phyloP scores from a whole-genome alignment of 2,888 invertebrate genomes.

The Ypsolopha scabrella region DNA sequence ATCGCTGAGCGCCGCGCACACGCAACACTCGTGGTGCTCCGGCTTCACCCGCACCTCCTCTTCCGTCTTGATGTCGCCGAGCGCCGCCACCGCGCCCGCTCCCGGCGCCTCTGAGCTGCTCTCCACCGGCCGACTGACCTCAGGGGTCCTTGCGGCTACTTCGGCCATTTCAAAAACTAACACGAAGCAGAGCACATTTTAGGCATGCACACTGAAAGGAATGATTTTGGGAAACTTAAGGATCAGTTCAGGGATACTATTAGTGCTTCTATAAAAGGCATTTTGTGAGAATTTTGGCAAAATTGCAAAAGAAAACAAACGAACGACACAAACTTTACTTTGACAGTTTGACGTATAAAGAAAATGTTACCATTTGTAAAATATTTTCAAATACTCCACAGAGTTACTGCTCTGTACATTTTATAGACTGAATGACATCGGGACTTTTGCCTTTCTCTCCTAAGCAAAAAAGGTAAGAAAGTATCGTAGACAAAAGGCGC shows the following conservation, averaged over 20 bases:
- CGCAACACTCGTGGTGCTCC: constrained; percentile 43
- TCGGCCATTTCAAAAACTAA: not conserved
- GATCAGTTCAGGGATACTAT: not conserved
- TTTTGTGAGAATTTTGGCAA: not conserved
- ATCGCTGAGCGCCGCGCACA: constrained; percentile 20
- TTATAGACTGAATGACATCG: too few relatives aligned
- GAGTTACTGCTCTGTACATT: too few relatives aligned
- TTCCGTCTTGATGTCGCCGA: constrained; percentile 26
- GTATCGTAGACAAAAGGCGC: too few relatives aligned
- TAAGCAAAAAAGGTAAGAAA: too few relatives aligned
- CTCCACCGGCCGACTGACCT: constrained; percentile 38
- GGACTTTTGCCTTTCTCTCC: too few relatives aligned
- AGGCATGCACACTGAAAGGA: not conserved
- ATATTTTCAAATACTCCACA: not conserved
- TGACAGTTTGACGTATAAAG: not conserved
- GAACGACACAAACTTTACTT: not conserved
- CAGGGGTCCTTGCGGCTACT: constrained; percentile 27
- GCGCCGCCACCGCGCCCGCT: not conserved
- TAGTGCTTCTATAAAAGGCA: not conserved
- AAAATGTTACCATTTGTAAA: not conserved
- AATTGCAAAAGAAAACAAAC: not conserved
- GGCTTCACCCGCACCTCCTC: constrained; percentile 35
- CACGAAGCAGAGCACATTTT: not conserved
- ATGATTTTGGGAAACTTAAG: not conserved
- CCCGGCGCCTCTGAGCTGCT: constrained; percentile 6